Evolutionary conservation across 2,113 vertebrate genomes (phyloP).

Genomic region (Peucedramus taeniatus): DNA sequence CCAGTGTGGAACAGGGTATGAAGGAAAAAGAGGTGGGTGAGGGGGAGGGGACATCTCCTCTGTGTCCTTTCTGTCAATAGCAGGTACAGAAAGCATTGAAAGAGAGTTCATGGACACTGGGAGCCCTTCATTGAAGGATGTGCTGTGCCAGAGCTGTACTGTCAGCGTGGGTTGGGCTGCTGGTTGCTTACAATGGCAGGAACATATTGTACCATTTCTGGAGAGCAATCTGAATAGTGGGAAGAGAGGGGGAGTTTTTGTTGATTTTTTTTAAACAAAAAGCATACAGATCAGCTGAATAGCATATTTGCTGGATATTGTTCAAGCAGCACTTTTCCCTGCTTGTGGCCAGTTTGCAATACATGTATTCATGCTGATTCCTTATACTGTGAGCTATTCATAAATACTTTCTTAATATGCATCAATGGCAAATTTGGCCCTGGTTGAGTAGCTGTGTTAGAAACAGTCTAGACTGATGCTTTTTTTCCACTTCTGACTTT

Average conservation of each 20-base stretch:
- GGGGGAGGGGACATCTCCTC: neutral
- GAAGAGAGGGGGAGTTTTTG: neutral
- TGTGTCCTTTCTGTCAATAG: neutral
- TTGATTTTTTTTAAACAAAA: neutral
- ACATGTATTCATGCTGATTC: neutral
- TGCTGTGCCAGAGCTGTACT: neutral
- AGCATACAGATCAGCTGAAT: neutral
- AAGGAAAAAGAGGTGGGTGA: neutral
- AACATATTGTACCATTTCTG: neutral
- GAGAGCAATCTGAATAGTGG: neutral
- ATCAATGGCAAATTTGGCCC: neutral
- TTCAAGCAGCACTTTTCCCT: neutral
- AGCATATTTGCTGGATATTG: neutral
- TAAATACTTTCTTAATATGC: slow-evolving; percentile 5
- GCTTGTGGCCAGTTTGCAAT: neutral
- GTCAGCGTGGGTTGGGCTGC: neutral
- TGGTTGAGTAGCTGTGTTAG: neutral
- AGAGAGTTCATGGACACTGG: neutral
- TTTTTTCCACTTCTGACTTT: neutral
- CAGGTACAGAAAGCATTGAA: neutral
- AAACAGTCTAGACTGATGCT: neutral
- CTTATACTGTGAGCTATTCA: neutral
- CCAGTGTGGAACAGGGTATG: neutral
- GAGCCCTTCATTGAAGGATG: neutral
- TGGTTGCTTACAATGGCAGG: neutral